Evolutionary conservation across 2,888 invertebrate species (phyloP).

Genomic region (Sarcophaga caerulescens): DNA sequence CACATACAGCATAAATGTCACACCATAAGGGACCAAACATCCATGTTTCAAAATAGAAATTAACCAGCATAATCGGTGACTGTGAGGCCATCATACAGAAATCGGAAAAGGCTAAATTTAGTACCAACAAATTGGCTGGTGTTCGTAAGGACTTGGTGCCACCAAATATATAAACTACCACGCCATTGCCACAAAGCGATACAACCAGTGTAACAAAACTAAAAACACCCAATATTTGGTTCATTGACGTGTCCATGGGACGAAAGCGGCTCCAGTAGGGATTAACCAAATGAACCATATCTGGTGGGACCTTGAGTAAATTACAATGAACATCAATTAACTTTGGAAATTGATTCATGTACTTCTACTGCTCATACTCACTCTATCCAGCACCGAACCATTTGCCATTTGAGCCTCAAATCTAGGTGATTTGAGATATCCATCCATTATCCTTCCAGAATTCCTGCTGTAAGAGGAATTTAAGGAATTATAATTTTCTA

Average conservation of each 20-base stretch:
- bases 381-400: constrained; percentile 90
- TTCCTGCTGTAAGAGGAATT: too few relatives aligned
- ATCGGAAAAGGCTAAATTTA: constrained; percentile 85
- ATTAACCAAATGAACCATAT: constrained; percentile 86
- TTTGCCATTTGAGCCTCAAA: constrained; percentile 81
- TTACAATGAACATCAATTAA: background rate
- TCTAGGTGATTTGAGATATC: constrained; percentile 77
- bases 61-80: constrained; percentile 84
- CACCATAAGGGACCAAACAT: constrained; percentile 84
- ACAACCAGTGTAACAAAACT: constrained; percentile 84
- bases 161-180: constrained; percentile 85
- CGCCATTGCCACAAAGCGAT: constrained; percentile 73
- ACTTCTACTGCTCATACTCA: constrained; percentile 73
- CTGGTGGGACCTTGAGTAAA: constrained; percentile 82
- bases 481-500: background rate
- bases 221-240: constrained; percentile 83
- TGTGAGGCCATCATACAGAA: constrained; percentile 84
- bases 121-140: constrained; percentile 84
- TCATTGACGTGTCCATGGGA: constrained; percentile 82
- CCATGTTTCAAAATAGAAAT: constrained; percentile 84
- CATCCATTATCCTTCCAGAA: constrained; percentile 38
- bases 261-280: constrained; percentile 83
- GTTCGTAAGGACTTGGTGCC: constrained; percentile 84
- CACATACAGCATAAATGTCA: constrained; percentile 84
- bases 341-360: background rate